Evolutionary conservation across 2,888 invertebrate genomes (phyloP).

Genomic region (Sphecodes monilicornis): DNA sequence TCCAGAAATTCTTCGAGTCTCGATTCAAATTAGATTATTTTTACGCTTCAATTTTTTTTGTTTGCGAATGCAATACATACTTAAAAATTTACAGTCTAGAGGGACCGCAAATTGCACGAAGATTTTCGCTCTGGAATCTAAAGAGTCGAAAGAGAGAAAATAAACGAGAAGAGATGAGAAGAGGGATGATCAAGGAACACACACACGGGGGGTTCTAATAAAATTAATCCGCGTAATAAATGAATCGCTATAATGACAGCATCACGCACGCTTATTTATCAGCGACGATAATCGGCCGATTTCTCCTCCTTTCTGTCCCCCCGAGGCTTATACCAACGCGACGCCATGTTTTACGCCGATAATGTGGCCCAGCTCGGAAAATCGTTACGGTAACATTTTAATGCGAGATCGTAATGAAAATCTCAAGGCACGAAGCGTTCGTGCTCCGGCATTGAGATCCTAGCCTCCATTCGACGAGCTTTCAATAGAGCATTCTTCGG

Average conservation of each 20-base stretch:
- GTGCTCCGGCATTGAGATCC: conserved; percentile 14
- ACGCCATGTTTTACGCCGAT: not conserved
- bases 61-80: too few species aligned
- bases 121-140: not conserved
- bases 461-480: conserved; percentile 56
- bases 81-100: too few species aligned
- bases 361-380: not conserved
- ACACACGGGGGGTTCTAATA: conserved; percentile 37
- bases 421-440: not conserved
- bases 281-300: not conserved
- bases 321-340: not conserved
- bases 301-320: not conserved
- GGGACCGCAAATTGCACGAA: too few species aligned
- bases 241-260: conserved; percentile 25
- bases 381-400: conserved; percentile 9
- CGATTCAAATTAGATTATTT: too few species aligned
- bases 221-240: conserved; percentile 58
- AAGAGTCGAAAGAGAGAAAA: not conserved
- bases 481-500: conserved; percentile 67
- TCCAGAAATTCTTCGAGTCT: too few species aligned
- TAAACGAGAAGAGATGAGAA: not conserved
- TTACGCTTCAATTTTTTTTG: too few species aligned
- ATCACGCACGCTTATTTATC: conserved; percentile 12
- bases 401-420: conserved; percentile 31
- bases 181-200: not conserved